phyloP scores from a whole-genome alignment of 2,797 vertebrate genomes.

The Poeciliopsis presidionis region DNA sequence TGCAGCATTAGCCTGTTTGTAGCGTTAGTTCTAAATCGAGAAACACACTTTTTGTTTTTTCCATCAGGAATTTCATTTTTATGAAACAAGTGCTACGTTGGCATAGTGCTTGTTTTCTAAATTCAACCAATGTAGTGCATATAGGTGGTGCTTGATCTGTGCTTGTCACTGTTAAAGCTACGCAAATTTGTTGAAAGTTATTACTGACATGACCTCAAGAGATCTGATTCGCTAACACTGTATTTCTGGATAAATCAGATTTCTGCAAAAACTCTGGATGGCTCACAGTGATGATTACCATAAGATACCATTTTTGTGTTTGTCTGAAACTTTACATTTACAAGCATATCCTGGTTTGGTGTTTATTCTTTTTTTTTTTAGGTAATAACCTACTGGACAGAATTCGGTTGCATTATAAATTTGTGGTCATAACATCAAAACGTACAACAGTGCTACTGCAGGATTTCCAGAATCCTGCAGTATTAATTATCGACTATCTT shows the following conservation, averaged over 20 bases:
- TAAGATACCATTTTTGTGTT: no score
- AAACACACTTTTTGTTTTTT: constrained; percentile 21
- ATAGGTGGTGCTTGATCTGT: neutral
- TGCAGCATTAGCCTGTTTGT: neutral
- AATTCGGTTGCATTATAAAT: constrained; percentile 28
- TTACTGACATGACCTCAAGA: neutral
- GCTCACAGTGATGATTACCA: no score
- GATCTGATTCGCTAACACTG: neutral
- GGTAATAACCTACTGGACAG: neutral
- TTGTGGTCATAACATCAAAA: neutral
- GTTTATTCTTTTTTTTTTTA: neutral
- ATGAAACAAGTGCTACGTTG: no score
- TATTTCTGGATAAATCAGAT: neutral
- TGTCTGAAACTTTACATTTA: neutral
- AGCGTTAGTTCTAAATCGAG: constrained; percentile 16
- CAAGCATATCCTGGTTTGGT: neutral
- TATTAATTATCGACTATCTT: constrained; percentile 79
- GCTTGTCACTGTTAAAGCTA: neutral
- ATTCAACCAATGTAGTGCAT: neutral
- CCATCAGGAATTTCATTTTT: constrained; percentile 5
- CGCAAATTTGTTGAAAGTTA: neutral
- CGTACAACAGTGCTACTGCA: constrained; percentile 26
- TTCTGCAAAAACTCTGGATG: neutral
- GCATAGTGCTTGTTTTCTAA: neutral
- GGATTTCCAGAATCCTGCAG: constrained; percentile 68